These are phyloP conservation scores for Platygyra sinensis DNA, from an alignment of 64 coral and sea anemone genomes.

Conservation along the genomic window DNA sequence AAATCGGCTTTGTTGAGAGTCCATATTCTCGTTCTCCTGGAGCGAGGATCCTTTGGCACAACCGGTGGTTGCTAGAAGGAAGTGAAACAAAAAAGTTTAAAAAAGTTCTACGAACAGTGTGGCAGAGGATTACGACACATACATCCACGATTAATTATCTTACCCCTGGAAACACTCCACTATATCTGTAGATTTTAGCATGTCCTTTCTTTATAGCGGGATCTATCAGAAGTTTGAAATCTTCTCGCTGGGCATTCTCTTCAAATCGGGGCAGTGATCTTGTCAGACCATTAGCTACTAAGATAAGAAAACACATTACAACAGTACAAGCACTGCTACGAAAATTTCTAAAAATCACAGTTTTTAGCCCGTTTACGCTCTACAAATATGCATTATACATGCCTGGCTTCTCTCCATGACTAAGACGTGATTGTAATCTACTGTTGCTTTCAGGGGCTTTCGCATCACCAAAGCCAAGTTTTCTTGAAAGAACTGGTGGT, in stretches of 20 bases:
- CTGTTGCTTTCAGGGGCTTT: slow-evolving; percentile 78
- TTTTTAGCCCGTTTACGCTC: slow-evolving; percentile 28
- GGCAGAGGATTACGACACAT: background rate
- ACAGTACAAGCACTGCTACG: background rate
- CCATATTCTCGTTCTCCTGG: slow-evolving; percentile 92
- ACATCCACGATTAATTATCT: background rate
- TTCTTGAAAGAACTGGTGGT: slow-evolving; percentile 87
- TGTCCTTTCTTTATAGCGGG: slow-evolving; percentile 98
- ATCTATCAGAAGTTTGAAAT: slow-evolving; percentile 98
- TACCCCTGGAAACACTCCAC: slow-evolving; percentile 98
- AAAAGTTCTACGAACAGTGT: background rate
- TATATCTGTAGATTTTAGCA: slow-evolving; percentile 95
- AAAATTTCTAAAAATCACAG: background rate
- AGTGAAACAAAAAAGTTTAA: background rate
- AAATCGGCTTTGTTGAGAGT: slow-evolving; percentile 95
- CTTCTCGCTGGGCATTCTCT: slow-evolving; percentile 71
- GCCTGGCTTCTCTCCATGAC: slow-evolving; percentile 95
- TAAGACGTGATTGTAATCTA: slow-evolving; percentile 71
- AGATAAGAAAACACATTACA: background rate
- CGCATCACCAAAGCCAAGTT: slow-evolving; percentile 72
- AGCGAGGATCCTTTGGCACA: slow-evolving; percentile 90
- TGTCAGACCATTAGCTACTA: slow-evolving; percentile 71
- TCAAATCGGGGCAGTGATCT: slow-evolving; percentile 37
- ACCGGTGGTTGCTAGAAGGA: slow-evolving; percentile 82
- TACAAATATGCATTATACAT: slow-evolving; percentile 69